Base-by-base conservation (phyloP, 2,797 vertebrate species). In the Bovichtus variegatus region DNA sequence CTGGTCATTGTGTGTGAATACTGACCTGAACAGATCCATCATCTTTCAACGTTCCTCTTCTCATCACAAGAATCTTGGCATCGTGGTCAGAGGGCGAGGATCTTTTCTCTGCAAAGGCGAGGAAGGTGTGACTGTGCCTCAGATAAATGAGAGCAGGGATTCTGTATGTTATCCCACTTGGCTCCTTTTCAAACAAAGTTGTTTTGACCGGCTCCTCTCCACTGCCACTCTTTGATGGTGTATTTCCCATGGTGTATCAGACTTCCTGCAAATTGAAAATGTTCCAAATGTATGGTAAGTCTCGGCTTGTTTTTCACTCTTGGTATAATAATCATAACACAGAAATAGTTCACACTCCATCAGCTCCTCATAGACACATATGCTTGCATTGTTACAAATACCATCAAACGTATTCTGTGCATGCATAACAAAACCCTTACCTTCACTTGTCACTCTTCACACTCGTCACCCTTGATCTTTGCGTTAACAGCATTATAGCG, bases 101-200 rank as follows among this genome's bases (percentile, higher is more conserved):
- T 51, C 97, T 96, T 47, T 96, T 96, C 90, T 99, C 98, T 2
- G 97, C 96, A 57, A 99, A 98, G 76, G 97, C 97, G 65, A 99
- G 95, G 90, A 97, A 96, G 15, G 94, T 95, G 63, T 66, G 82
- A 2, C 78, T 36, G 15, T 94, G 92, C 3, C 82, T 91, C 31
- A 98, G 46, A 69, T 97, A 97, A 54, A 97, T 88, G 58, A 98
- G 91, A 10, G 97, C 96, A 21, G 97, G 97, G 55, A 99, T 97
- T 70, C 97, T 95, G 90, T 97, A 98, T 12, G 95, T 97, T 69
- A 93, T 71, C 13, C 96, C 95, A 1, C 7, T 43, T 19, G 76
- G 54, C 66, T 93, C 95, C 82, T 92, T 94, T 66, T 81, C 91
- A 85, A 98, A 98, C 80, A 98, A 90, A 18, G 93, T 93, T 74